Evolutionary conservation across 64 coral and sea anemone species (phyloP).

Genomic region (Acropora yongei): DNA sequence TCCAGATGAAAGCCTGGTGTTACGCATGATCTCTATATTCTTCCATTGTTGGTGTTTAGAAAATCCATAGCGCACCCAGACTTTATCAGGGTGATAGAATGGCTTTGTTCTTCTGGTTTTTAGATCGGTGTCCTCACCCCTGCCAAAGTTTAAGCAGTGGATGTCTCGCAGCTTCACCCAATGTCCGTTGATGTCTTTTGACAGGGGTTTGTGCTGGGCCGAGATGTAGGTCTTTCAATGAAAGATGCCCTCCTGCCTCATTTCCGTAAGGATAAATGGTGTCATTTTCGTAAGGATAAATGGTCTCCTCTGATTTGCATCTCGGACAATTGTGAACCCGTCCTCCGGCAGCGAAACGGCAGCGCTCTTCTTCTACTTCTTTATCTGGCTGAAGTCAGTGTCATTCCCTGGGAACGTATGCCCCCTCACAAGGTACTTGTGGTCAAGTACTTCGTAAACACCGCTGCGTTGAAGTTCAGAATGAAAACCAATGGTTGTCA

Average conservation of each 20-base stretch:
- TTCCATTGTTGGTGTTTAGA: neutral
- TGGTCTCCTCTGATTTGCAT: constrained; percentile 11
- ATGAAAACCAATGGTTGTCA: neutral
- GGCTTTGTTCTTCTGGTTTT: too few relatives aligned
- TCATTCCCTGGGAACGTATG: constrained; percentile 62
- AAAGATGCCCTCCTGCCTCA: neutral
- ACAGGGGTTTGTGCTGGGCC: neutral
- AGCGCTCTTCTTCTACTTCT: constrained; percentile 10
- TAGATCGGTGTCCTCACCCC: constrained; percentile 2
- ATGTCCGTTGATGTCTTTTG: neutral
- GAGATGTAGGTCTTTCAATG: neutral
- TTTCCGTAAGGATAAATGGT: neutral
- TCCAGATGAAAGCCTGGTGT: too few relatives aligned
- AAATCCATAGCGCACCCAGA: neutral
- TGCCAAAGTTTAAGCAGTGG: constrained; percentile 63
- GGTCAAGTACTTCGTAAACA: constrained; percentile 32
- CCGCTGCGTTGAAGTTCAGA: neutral
- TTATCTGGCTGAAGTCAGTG: constrained; percentile 41
- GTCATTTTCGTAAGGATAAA: neutral
- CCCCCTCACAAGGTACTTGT: constrained; percentile 23
- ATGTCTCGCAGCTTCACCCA: neutral
- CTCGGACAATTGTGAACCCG: constrained; percentile 22
- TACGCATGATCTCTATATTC: too few relatives aligned
- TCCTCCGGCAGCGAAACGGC: constrained; percentile 3
- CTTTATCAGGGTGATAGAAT: neutral